Conservation (phyloP, 2,797 vertebrate species). For the Neosilurus mollespiculum region DNA sequence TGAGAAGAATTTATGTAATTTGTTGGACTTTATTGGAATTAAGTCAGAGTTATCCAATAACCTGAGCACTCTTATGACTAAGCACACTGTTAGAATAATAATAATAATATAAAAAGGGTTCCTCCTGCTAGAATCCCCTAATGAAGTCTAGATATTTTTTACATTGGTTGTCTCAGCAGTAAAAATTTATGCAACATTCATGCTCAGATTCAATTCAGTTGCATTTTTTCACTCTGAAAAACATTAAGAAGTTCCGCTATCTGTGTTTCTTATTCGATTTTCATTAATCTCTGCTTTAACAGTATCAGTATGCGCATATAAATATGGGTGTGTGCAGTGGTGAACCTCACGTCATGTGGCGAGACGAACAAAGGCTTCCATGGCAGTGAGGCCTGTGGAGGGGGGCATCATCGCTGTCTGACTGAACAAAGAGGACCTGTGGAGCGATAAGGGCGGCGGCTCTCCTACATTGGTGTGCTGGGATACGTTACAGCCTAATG, state of each 20-base stretch:
- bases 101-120: background rate
- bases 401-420: conserved; percentile 55
- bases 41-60: background rate
- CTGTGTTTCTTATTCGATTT: conserved; percentile 36
- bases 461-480: conserved; percentile 26
- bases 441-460: conserved; percentile 43
- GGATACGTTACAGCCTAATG: conserved; percentile 48
- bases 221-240: conserved; percentile 8
- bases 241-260: conserved; percentile 30
- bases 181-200: background rate
- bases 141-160: background rate
- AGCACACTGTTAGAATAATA: background rate
- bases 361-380: conserved; percentile 55
- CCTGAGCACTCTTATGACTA: background rate
- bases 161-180: background rate
- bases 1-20: background rate
- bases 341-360: conserved; percentile 39
- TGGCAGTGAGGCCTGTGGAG: conserved; percentile 30
- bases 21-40: background rate
- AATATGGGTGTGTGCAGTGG: conserved; percentile 39
- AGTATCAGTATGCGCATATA: conserved; percentile 59
- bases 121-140: background rate
- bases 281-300: conserved; percentile 49
- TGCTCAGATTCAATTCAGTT: background rate
- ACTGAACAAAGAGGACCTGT: conserved; percentile 62